phyloP scores from a whole-genome alignment of 2,888 invertebrate species.

The Drosophila sordidapex region DNA sequence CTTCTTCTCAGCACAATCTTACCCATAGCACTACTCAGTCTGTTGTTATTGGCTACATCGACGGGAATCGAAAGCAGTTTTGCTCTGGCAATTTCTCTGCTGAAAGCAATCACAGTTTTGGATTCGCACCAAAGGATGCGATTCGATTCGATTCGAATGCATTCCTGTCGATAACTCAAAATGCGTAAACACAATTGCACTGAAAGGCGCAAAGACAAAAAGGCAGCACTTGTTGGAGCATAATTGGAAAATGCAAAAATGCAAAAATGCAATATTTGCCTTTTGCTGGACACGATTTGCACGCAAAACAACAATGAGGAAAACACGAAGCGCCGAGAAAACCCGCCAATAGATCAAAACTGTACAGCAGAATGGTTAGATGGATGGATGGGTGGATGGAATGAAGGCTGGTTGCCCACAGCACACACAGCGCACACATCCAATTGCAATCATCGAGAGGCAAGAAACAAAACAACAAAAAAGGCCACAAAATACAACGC shows the following conservation, averaged over 20 bases:
- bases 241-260: slow-evolving; percentile 69
- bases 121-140: neutral
- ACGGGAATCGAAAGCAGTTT: neutral
- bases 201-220: slow-evolving; percentile 41
- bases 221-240: slow-evolving; percentile 66
- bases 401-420: neutral
- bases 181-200: slow-evolving; percentile 11
- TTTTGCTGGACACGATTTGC: slow-evolving; percentile 14
- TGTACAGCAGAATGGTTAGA: slow-evolving; percentile 30
- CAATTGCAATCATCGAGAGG: slow-evolving; percentile 48
- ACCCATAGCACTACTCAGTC: neutral
- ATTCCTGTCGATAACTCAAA: neutral
- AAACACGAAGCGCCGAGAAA: slow-evolving; percentile 17
- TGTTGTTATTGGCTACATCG: neutral
- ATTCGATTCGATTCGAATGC: neutral
- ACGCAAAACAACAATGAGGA: slow-evolving; percentile 10
- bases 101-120: neutral
- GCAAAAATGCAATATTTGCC: slow-evolving; percentile 75
- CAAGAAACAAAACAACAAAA: slow-evolving; percentile 43
- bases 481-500: slow-evolving; percentile 28
- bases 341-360: slow-evolving; percentile 75
- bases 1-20: neutral
- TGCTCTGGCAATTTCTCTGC: neutral
- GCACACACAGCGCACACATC: slow-evolving; percentile 42
- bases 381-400: slow-evolving; percentile 8